Conservation (phyloP, 2,797 vertebrate species). For the Alosa sapidissima region DNA sequence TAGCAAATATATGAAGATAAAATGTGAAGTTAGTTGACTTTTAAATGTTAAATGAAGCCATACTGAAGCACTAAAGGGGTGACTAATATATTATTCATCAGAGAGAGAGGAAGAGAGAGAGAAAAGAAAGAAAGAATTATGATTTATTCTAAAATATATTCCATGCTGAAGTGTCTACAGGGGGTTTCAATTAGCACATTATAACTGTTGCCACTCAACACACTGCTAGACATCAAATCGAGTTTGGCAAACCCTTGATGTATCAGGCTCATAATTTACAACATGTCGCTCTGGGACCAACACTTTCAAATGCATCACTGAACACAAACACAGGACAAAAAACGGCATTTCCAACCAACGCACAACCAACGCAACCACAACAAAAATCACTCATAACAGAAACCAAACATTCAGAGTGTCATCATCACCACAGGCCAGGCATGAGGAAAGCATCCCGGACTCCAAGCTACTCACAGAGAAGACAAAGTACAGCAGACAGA, state of each 20-base stretch:
- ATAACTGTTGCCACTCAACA: not conserved
- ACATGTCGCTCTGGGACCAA: not conserved
- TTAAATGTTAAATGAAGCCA: not conserved
- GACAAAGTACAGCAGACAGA: slow-evolving; percentile 92
- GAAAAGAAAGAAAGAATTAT: not conserved
- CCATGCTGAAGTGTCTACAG: not conserved
- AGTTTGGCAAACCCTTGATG: not conserved
- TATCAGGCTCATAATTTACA: not conserved
- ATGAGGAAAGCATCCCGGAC: slow-evolving; percentile 60
- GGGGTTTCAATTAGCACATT: not conserved
- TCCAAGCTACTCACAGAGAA: slow-evolving; percentile 94
- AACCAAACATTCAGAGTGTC: slow-evolving; percentile 68
- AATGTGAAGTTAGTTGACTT: not conserved
- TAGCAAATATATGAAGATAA: not conserved
- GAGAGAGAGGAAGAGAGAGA: not conserved
- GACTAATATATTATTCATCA: too few species aligned
- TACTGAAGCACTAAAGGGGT: not conserved
- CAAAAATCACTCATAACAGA: slow-evolving; percentile 39
- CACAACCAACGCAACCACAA: slow-evolving; percentile 57
- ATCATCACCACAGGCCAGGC: slow-evolving; percentile 71
- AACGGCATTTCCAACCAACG: slow-evolving; percentile 60
- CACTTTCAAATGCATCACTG: slow-evolving; percentile 60
- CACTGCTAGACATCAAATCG: not conserved
- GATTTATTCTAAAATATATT: not conserved
- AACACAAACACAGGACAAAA: slow-evolving; percentile 62